A percentile compares a stretch with the other conserved stretches of the same genome.
phyloP scores from a whole-genome alignment of 1,140 invertebrate genomes.

The Diachasma alloeum region DNA sequence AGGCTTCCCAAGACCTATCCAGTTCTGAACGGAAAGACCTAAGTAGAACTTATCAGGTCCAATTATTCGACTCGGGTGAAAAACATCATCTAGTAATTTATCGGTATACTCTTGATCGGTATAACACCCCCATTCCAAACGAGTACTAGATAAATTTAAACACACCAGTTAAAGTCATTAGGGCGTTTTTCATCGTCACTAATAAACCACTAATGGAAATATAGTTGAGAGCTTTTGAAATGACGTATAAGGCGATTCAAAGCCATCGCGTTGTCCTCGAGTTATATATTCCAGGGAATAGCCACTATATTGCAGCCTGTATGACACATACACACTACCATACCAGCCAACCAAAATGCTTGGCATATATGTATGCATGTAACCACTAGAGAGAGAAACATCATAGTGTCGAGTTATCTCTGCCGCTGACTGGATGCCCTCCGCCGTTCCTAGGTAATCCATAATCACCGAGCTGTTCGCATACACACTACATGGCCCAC shows the following conservation, averaged over 20 bases:
- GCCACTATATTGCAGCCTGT: neutral
- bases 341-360: neutral
- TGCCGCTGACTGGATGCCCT: conserved; percentile 34
- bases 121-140: neutral
- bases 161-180: neutral
- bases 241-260: neutral
- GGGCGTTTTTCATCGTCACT: neutral
- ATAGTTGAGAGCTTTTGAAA: neutral
- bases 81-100: too few species aligned
- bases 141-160: neutral
- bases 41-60: too few species aligned
- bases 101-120: too few species aligned
- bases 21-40: too few species aligned
- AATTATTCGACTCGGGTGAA: too few species aligned
- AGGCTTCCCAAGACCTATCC: too few species aligned
- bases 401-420: conserved; percentile 35
- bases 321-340: neutral
- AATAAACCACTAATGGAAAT: neutral
- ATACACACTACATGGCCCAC: neutral
- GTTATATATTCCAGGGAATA: neutral
- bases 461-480: conserved; percentile 36
- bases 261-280: neutral
- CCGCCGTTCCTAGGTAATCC: conserved; percentile 37
- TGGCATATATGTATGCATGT: neutral
- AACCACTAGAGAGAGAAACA: conserved; percentile 8